Base-by-base conservation (phyloP, 2,113 vertebrate species). In the Opisthocomus hoazin region DNA sequence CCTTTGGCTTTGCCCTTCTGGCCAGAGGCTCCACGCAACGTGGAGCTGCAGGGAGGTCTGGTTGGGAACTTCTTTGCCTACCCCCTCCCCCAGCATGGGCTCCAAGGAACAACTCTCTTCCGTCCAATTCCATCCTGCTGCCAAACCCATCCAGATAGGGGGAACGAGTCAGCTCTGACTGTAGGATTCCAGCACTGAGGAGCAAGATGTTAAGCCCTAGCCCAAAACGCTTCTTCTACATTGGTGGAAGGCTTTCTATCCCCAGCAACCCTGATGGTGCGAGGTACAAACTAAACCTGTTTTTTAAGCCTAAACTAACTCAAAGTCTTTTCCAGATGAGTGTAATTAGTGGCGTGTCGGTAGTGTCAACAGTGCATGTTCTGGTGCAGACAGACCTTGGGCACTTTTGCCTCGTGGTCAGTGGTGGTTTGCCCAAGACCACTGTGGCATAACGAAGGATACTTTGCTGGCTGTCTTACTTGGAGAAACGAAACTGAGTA, bases 21-120 rank as follows among this genome's bases (percentile, higher is more conserved):
- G 89, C 69, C 64, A 79, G 86, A 78, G 80, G 50, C 66, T 68
- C 87, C 2, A 16, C 5, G 5, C 3, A 0, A 64, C 0, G 1
- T 53, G 32, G 74, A 91, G 65, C 86, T 94, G 89, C 94, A 69
- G 94, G 95, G 96, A 96, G 96, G 94, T 95, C 93, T 95, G 77
- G 16, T 91, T 88, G 66, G 75, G 75, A 96, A 91, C 0, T 0
- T 89, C 87, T 90, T 87, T 82, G 70, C 77, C 60, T 89, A 21
- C 12, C 48, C 77, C 60, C 3, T 94, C 58, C 68, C 48, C 53
- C 45, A 89, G 80, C 57, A 58, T 50, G 45, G 84, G 30, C 89
- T 95, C 91, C 84, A 92, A 81, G 92, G 87, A 95, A n/a, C 73
- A 89, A 5, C 61, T 94, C 83, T 83, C 74, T 74, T 71, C 77